Evolutionary conservation across 2,797 vertebrate species (phyloP).

Genomic region (Anguilla marmorata): DNA sequence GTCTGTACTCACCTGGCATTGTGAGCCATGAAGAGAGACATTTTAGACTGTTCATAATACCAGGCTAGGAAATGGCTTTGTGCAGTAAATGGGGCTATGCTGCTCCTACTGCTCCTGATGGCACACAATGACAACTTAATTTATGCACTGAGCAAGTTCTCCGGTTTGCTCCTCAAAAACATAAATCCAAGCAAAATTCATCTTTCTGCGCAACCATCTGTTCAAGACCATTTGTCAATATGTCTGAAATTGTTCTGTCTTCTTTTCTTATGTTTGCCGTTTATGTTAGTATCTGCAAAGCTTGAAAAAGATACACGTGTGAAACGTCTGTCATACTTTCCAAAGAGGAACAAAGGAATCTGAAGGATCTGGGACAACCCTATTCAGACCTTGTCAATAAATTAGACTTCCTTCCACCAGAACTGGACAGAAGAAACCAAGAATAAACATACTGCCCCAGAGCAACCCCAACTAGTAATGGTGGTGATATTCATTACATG

Average conservation of each 20-base stretch:
- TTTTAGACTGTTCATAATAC: too few species aligned
- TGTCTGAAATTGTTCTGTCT: neutral
- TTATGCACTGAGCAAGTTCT: neutral
- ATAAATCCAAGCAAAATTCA: neutral
- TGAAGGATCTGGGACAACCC: neutral
- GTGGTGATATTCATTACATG: too few species aligned
- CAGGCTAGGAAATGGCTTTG: neutral
- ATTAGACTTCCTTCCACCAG: neutral
- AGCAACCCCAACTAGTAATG: too few species aligned
- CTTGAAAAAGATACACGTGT: neutral
- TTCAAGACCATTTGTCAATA: neutral
- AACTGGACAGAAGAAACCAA: too few species aligned
- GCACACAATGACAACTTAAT: neutral
- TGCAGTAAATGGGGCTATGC: neutral
- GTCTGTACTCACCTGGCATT: neutral
- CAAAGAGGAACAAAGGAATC: neutral
- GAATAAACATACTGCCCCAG: too few species aligned
- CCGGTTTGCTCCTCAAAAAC: neutral
- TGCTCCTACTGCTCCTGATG: neutral
- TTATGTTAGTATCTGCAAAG: neutral
- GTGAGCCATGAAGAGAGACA: neutral
- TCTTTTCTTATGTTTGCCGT: neutral
- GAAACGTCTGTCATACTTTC: neutral
- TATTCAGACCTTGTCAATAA: neutral
- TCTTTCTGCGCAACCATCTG: neutral